Evolutionary conservation across 1,140 invertebrate species (phyloP), one percentile per base, ranked within the genome.

Genomic region (roundworm (Caenorhabditis elegans)): DNA sequence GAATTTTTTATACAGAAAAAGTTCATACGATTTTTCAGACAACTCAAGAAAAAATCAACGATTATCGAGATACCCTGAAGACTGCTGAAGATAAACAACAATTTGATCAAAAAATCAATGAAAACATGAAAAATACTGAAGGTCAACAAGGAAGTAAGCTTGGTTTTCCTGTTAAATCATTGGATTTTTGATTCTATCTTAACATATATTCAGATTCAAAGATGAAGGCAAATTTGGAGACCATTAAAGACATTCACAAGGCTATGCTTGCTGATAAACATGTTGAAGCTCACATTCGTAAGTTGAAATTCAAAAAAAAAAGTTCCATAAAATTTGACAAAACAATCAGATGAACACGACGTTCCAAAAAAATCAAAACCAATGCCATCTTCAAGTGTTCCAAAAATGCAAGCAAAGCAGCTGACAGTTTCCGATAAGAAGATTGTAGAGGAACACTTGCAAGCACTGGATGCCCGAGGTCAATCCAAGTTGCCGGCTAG

Each of bases 351-450:
- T 39, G 60, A 70, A n/a, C 60, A 70, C 19, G 60, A 70, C 13
- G n/a, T 70, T 10, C 60, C 60, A 1, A 70, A 70, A 13, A 70
- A 70, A 39, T 70, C 60, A 34, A 70, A 70, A 22, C 60, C 60
- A 19, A 70, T 70, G 60, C 60, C 60, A 22, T 70, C 60, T 10
- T 70, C 60, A 11, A 70, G 60, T 70, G 60, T 70, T 43, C 60
- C 60, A 0, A 70, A 70, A 22, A 70, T 70, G 60, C 60, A 70
- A 70, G 60, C 60, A 24, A 80, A 80, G 39, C 36, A 70, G 6
- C 19, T 80, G 28, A 31, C 55, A 0, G 79, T 80, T 17, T 70
- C 79, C 6, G 79, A 80, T 24, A 80, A 70, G 15, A 70, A 60
- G 28, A 46, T 70, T 13, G 79, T 70, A 2, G 70, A 60, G 39